Conservation (phyloP, 2,797 vertebrate genomes). For the Octomys mimax region DNA sequence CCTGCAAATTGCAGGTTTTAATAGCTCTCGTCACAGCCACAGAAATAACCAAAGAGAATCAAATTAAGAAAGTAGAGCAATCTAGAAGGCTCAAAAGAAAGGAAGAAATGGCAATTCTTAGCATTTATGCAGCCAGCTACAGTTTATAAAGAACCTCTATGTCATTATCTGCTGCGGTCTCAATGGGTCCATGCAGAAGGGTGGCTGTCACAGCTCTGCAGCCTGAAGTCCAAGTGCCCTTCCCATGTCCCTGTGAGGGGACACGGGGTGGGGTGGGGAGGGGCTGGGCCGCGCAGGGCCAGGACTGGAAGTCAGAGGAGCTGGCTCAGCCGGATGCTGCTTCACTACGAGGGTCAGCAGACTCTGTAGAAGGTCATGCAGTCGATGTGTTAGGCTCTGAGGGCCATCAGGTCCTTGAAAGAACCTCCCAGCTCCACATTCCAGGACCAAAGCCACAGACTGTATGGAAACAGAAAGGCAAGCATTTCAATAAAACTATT, state of each 20-base stretch:
- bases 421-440: neutral
- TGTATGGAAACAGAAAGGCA: neutral
- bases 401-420: neutral
- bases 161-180: neutral
- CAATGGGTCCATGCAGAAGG: neutral
- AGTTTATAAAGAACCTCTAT: neutral
- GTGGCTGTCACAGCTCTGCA: neutral
- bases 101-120: neutral
- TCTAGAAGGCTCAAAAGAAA: neutral
- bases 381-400: neutral
- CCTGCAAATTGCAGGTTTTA: slow-evolving; percentile 72
- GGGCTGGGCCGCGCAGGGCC: neutral
- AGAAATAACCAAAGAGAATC: slow-evolving; percentile 71
- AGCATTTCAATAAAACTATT: neutral
- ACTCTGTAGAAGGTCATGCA: neutral
- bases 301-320: neutral
- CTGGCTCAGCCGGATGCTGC: neutral
- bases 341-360: neutral
- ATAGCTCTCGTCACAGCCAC: slow-evolving; percentile 57
- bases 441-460: neutral
- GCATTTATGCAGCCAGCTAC: neutral
- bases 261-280: neutral
- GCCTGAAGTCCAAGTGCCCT: neutral
- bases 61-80: slow-evolving; percentile 69
- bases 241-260: neutral